A percentile compares a stretch with the other conserved stretches of the same genome.
phyloP scores from a whole-genome alignment of 1,140 invertebrate species.

The Caenorhabditis latens region DNA sequence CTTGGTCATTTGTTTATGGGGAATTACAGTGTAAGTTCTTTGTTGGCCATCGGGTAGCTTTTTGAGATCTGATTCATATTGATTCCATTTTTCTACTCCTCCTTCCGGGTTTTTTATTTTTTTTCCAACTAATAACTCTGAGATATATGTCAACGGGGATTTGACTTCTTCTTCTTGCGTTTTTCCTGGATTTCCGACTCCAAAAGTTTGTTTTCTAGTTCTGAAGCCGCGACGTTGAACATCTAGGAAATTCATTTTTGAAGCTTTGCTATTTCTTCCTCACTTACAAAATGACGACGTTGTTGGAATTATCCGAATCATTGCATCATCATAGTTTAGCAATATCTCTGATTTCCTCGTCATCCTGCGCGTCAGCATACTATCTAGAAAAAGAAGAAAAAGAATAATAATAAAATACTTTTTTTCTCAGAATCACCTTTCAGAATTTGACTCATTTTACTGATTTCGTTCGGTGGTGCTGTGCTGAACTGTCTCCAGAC shows the following conservation, averaged over 20 bases:
- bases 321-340: conserved; percentile 56
- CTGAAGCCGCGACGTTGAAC: conserved; percentile 68
- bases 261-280: background rate
- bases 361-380: background rate
- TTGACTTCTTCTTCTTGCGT: conserved; percentile 1
- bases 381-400: background rate
- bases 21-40: conserved; percentile 63
- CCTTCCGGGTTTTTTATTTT: conserved; percentile 20
- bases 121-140: conserved; percentile 25
- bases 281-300: conserved; percentile 56
- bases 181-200: background rate
- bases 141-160: conserved; percentile 29
- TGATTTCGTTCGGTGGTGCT: background rate
- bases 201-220: conserved; percentile 55
- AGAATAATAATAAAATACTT: no score
- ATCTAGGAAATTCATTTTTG: conserved; percentile 46
- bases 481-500: conserved; percentile 21
- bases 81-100: conserved; percentile 58
- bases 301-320: conserved; percentile 51
- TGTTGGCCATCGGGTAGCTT: conserved; percentile 67
- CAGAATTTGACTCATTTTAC: background rate
- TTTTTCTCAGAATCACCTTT: background rate
- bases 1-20: background rate
- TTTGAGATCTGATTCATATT: conserved; percentile 65
- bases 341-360: conserved; percentile 33